Base-by-base conservation (phyloP, 2,888 invertebrate genomes). In the Harmothoe impar region DNA sequence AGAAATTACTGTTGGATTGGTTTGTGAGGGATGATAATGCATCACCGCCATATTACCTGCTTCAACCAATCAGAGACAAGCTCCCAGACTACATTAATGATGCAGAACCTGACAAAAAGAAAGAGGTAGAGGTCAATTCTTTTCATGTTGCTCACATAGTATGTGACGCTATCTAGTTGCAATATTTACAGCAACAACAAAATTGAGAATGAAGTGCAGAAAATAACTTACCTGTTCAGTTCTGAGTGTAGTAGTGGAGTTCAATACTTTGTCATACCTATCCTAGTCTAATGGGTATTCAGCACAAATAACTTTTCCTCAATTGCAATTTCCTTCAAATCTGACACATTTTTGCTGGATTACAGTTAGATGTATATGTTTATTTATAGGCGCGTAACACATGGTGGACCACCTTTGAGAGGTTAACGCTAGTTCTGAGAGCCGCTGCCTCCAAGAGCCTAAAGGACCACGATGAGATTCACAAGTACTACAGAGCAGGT, bases 21-120 rank as follows among this genome's bases (percentile, higher is more conserved):
- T 78, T 78, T 33, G 31, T 20, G 31, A 17, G 78, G 20, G 78
- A 78, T 20, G 78, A 78, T 29, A 78, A 78, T 25, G 31, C 35
- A 17, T 29, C 29, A 20, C 78, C 78, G 20, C 78, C 78, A 33
- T 20, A 78, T 29, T 78, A 78, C 35, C 29, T 78, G 20, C 78
- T 78, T 78, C 78, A 33, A 17, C 78, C 78, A 78, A 78, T 78
- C 78, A 78, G 78, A 62, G 35, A n/a, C 20, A 89, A 89, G 72
- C 72, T 89, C 20, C 62, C 72, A n/a, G 33, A 68, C 51, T 89
- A 89, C 62, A 62, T 62, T 0, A 56, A 89, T 89, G 51, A 89
- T 33, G 23, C 68, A 12, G 89, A 89, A 20, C 62, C 62, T 23
- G 89, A 89, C 35, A 89, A 89, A 33, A 62, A 89, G 62, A 89